A percentile compares a stretch with the other conserved stretches of the same genome.
Evolutionary conservation across 35 echinoderm and acorn worm species (phyloP).

Genomic region (Hemicentrotus pulcherrimus): DNA sequence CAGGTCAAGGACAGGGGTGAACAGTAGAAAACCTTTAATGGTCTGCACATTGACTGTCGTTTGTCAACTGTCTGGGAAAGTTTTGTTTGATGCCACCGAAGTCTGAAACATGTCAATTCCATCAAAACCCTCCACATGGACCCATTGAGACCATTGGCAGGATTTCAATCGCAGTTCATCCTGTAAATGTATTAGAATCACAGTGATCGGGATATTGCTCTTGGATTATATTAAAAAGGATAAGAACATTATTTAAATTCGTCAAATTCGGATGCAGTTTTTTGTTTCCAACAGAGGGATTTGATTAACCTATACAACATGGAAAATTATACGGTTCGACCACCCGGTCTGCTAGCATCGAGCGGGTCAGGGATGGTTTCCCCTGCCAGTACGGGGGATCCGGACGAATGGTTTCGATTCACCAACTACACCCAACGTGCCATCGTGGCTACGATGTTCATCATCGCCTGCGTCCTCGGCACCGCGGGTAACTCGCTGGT

Average conservation of each 20-base stretch:
- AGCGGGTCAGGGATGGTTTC: neutral
- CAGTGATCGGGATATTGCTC: neutral
- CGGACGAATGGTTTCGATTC: slow-evolving; percentile 37
- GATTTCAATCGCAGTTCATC: neutral
- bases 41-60: slow-evolving; percentile 13
- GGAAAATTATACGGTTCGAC: neutral
- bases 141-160: neutral
- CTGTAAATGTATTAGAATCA: neutral
- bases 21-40: neutral
- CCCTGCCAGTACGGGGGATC: neutral
- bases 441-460: slow-evolving; percentile 49
- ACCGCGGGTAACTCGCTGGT: slow-evolving; percentile 72
- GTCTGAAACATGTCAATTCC: neutral
- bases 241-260: neutral
- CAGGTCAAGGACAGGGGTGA: slow-evolving; percentile 24
- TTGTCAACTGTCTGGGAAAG: neutral
- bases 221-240: neutral
- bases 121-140: neutral
- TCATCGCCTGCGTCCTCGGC: slow-evolving; percentile 57
- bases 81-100: slow-evolving; percentile 21
- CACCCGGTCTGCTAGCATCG: neutral
- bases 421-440: slow-evolving; percentile 64
- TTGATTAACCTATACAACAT: neutral
- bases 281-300: neutral
- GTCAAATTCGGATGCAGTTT: neutral